Evolutionary conservation across 2,888 invertebrate species (phyloP).

Genomic region (Xestoiulus laeticollis): DNA sequence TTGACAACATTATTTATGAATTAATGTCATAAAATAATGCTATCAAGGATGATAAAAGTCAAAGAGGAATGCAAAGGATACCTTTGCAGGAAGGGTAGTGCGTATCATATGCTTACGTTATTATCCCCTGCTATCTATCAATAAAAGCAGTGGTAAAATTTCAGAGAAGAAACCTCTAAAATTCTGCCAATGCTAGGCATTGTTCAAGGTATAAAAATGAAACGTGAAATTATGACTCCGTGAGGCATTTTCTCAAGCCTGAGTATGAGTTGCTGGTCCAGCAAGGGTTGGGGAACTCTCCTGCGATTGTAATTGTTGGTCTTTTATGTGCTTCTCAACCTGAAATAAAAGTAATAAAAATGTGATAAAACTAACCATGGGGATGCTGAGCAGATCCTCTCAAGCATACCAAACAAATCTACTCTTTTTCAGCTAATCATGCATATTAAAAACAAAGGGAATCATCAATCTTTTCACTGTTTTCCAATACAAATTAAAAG

Average conservation of each 20-base stretch:
- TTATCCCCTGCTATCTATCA: background rate
- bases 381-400: background rate
- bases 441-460: too few relatives aligned
- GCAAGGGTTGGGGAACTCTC: conserved; percentile 18
- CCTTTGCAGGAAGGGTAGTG: conserved; percentile 16
- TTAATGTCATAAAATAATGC: background rate
- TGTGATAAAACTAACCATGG: background rate
- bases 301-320: conserved; percentile 49
- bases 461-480: too few relatives aligned
- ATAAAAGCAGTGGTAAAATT: background rate
- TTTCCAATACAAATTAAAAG: too few relatives aligned
- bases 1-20: background rate
- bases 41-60: background rate
- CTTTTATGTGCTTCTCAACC: conserved; percentile 53
- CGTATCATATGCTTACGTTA: background rate
- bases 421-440: background rate
- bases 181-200: background rate
- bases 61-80: conserved; percentile 21
- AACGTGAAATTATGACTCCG: conserved; percentile 32
- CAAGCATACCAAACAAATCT: background rate
- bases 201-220: background rate
- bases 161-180: background rate
- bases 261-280: conserved; percentile 37
- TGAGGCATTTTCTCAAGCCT: conserved; percentile 12
- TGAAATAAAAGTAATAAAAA: conserved; percentile 15